These are phyloP conservation scores for Malaclemys terrapin DNA, from an alignment of 2,113 vertebrate genomes.

Conservation along the genomic window DNA sequence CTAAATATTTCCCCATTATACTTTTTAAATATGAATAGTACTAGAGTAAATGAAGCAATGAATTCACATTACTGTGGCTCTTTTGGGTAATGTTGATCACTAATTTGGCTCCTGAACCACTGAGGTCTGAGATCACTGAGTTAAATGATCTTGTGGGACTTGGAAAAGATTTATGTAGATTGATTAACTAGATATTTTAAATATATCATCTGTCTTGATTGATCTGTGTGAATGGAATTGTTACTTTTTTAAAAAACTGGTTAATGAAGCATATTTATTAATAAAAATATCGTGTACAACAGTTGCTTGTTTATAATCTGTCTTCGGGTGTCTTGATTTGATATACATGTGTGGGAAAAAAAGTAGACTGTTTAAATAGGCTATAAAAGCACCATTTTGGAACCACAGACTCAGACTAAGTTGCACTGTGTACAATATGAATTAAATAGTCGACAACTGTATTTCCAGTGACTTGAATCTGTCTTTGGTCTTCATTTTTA, in stretches of 20 bases:
- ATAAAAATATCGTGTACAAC: neutral
- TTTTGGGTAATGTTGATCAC: neutral
- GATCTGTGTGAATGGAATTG: neutral
- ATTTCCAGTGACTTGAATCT: neutral
- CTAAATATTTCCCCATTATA: neutral
- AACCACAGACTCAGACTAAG: neutral
- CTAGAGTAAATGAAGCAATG: neutral
- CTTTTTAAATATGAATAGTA: neutral
- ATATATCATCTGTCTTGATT: neutral
- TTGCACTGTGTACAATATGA: neutral
- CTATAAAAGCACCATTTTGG: neutral
- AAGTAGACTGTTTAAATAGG: neutral
- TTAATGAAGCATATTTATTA: neutral
- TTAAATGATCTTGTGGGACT: no score
- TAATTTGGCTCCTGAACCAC: neutral
- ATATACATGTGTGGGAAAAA: neutral
- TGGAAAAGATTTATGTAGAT: neutral
- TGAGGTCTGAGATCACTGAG: neutral
- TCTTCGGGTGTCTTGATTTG: neutral
- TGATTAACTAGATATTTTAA: neutral
- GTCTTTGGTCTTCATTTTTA: conserved; percentile 8
- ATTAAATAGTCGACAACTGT: neutral
- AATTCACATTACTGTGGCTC: neutral
- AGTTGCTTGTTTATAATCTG: neutral
- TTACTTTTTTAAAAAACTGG: neutral